Base-by-base conservation (phyloP, 2,888 invertebrate species). In the Pinctada fucata region DNA sequence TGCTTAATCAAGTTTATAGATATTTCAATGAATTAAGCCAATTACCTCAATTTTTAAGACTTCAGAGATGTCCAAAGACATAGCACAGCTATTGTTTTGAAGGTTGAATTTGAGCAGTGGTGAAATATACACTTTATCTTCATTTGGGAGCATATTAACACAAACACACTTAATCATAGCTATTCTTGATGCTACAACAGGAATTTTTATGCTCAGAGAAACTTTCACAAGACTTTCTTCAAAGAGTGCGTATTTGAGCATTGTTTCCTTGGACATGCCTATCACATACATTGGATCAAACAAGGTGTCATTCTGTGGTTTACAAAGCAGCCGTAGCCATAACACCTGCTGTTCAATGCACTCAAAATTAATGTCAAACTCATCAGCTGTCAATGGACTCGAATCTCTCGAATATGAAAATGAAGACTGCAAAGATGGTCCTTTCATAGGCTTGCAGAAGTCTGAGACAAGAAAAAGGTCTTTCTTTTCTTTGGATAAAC, bases 21-120 rank as follows among this genome's bases (percentile, higher is more conserved):
- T 31, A 31, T 31, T 31, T 31, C 31, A 31, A 31, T 31, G 31
- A 31, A 31, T 31, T 31, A 31, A 31, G 31, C 31, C 31, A 31
- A 31, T 31, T 31, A 31, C 31, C 31, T 31, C 31, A 31, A 31
- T 31, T 31, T 31, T 31, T 31, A 31, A 31, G 31, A 31, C 31
- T 31, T 31, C 31, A 31, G 31, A 31, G 31, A 31, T 31, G 31
- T 31, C 31, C 31, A 31, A 48, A 16, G 74, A 64, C 10, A 74
- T 50, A 50, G 48, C 16, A 50, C 66, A 58, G 63, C 74, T 50
- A 3, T 48, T 66, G 52, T 79, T 84, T 75, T 87, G 84, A 74
- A 90, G 85, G 75, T 89, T 90, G 79, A 90, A 90, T 52, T 88
- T 80, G 48, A 90, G 81, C n/a, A 88, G 81, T 10, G 89, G 88